A percentile compares a stretch with the other conserved stretches of the same genome.
These are phyloP conservation scores for Sminthopsis crassicaudata DNA, from an alignment of 2,113 vertebrate species.

Conservation along the genomic window DNA sequence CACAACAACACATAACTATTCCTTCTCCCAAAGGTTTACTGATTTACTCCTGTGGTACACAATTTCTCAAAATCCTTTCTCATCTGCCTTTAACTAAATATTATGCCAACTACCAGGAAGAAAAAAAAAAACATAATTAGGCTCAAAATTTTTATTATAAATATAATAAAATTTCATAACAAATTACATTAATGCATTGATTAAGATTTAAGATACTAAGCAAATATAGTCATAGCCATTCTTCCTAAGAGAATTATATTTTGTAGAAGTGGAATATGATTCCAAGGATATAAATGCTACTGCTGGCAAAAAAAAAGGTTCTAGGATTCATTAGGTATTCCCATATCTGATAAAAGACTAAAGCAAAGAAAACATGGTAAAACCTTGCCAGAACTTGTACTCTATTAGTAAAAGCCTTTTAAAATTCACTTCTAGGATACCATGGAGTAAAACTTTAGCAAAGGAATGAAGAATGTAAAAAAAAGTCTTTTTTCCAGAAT, in stretches of 20 bases:
- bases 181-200: slow-evolving; percentile 1
- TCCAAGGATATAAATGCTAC: background rate
- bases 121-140: slow-evolving; percentile 10
- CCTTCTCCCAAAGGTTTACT: background rate
- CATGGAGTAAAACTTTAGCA: background rate
- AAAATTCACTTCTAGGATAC: background rate
- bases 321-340: background rate
- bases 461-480: too few species aligned
- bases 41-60: background rate
- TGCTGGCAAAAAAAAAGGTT: background rate
- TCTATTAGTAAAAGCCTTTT: background rate
- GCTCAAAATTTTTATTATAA: slow-evolving; percentile 15
- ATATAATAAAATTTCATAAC: background rate
- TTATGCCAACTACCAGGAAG: background rate
- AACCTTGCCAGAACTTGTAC: background rate
- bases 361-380: background rate
- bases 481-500: too few species aligned
- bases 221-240: background rate
- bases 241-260: background rate
- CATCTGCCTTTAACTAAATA: slow-evolving; percentile 24
- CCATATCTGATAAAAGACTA: background rate
- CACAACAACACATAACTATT: background rate
- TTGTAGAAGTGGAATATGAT: background rate
- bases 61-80: slow-evolving; percentile 17
- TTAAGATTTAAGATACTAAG: background rate